Conservation (phyloP, 2,113 vertebrate genomes). For the Leptocoma aspasia region DNA sequence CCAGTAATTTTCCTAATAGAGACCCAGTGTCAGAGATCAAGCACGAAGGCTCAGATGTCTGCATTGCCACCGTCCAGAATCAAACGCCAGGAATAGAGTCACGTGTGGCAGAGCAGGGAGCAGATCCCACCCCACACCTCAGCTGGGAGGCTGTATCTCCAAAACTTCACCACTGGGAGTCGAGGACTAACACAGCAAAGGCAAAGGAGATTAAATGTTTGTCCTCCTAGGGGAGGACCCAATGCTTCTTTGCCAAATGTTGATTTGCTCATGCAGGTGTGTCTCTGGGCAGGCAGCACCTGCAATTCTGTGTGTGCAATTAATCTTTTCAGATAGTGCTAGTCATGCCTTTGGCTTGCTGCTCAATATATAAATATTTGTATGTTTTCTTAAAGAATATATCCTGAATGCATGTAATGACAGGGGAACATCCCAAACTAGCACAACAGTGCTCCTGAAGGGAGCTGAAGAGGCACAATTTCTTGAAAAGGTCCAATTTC, state of each 20-base stretch:
- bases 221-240: background rate
- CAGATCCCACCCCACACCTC: background rate
- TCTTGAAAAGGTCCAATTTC: background rate
- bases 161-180: background rate
- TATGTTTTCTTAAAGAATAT: background rate
- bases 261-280: background rate
- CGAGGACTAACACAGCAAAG: background rate
- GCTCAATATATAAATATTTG: background rate
- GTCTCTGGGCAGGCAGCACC: background rate
- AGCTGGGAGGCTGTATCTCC: background rate
- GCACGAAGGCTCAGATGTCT: background rate
- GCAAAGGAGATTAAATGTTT: background rate
- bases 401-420: background rate
- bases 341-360: background rate
- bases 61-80: background rate
- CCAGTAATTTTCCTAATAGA: slow-evolving; percentile 45
- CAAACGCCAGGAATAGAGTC: slow-evolving; percentile 10
- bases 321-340: background rate
- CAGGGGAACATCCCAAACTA: background rate
- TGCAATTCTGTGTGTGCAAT: background rate
- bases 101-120: background rate
- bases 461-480: background rate
- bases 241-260: background rate
- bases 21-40: slow-evolving; percentile 31
- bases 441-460: background rate